Base-by-base conservation (phyloP, 2,888 invertebrate species). In the Autographa pulchrina region DNA sequence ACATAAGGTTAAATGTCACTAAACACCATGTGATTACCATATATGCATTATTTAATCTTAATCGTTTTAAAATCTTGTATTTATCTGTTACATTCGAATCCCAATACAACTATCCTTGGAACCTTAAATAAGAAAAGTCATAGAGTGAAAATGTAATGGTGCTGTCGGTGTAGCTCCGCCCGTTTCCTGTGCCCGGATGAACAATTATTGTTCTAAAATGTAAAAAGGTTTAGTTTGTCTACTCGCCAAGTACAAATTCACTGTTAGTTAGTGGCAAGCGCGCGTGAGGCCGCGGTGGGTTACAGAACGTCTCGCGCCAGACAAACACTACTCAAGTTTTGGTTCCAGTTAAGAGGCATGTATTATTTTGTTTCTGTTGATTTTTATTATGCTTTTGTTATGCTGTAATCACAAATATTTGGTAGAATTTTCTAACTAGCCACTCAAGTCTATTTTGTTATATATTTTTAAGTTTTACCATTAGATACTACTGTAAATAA, bases 381-480 rank as follows among this genome's bases (percentile, higher is more conserved):
- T 92, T 91, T 93, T 93, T 92, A 91, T 90, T 88, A 88, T 89
- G 92, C 93, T 93, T 93, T 91, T 90, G 90, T 92, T 93, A 92
- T 93, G 93, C 92, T 94, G 85, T 91, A 92, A 93, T 93, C 93
- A 93, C 91, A 92, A 91, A 92, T 89, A 91, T 89, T 91, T 90
- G 90, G 86, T 93, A 92, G 89, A 89, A 90, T 90, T 90, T 91
- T 90, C 90, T 92, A 91, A 93, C 91, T 93, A 92, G 90, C 92
- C 90, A 91, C 92, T 92, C 91, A 89, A 91, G 89, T 92, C 90
- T 94, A 93, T 92, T 92, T 95, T 96, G 95, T 96, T 95, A 95
- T 92, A 91, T 95, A 95, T 92, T 95, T 95, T 93, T 95, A 95
- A 95, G 95, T 93, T 93, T 91, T 93, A 94, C 91, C 92, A 90